These are phyloP conservation scores for Ophion ventricosus DNA, from an alignment of 2,888 invertebrate genomes.

Conservation along the genomic window DNA sequence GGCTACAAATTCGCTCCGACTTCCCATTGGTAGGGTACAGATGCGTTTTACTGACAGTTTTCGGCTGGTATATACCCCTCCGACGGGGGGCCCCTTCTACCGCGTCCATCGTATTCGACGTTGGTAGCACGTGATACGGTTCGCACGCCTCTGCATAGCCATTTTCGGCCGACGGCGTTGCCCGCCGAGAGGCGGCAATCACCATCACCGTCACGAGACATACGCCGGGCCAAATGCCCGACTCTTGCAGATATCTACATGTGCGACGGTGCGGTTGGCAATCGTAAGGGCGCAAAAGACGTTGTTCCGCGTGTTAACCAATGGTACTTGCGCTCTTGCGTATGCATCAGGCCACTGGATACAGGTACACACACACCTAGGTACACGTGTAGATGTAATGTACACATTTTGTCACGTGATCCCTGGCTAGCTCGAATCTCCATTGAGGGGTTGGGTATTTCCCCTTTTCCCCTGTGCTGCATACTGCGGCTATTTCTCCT, in stretches of 20 bases:
- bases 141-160: conserved; percentile 62
- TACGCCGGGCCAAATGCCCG: conserved; percentile 23
- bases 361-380: not conserved
- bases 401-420: conserved; percentile 39
- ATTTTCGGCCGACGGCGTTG: conserved; percentile 27
- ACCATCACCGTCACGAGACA: conserved; percentile 36
- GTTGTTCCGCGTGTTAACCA: not conserved
- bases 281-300: conserved; percentile 19
- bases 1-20: conserved; percentile 26
- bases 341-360: not conserved
- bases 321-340: not conserved
- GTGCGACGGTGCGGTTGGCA: not conserved
- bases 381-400: not conserved
- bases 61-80: conserved; percentile 55
- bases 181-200: conserved; percentile 8
- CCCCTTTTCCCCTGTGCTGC: conserved; percentile 2
- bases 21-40: not conserved
- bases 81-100: conserved; percentile 20
- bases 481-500: not conserved
- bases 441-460: conserved; percentile 20
- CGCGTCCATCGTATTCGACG: conserved; percentile 63
- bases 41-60: conserved; percentile 59
- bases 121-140: conserved; percentile 69
- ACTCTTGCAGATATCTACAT: not conserved
- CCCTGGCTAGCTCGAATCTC: conserved; percentile 47